A percentile compares a stretch with the other conserved stretches of the same genome.
Conservation (phyloP, 2,888 invertebrate species). For the Argyresthia albistria region DNA sequence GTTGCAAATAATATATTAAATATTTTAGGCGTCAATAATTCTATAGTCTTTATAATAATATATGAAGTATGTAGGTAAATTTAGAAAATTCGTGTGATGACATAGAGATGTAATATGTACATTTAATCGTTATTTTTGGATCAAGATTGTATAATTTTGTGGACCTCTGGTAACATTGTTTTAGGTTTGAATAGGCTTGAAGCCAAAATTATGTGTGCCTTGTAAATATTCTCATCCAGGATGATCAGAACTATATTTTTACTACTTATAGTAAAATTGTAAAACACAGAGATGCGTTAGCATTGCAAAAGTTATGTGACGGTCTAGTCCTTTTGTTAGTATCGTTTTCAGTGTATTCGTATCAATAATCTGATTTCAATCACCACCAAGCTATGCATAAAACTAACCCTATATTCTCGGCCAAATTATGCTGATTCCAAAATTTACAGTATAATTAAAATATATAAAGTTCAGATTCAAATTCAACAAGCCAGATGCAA, state of each 20-base stretch:
- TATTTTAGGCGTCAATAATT: background rate
- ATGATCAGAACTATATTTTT: background rate
- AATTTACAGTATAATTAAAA: too few relatives aligned
- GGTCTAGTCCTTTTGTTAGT: conserved; percentile 41
- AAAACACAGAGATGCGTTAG: background rate
- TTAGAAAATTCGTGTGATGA: background rate
- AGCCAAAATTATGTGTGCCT: conserved; percentile 57
- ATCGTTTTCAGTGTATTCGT: too few relatives aligned
- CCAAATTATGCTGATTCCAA: too few relatives aligned
- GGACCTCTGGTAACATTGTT: conserved; percentile 18
- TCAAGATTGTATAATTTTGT: conserved; percentile 45
- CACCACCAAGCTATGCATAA: too few relatives aligned
- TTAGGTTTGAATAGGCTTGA: conserved; percentile 39
- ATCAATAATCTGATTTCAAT: too few relatives aligned
- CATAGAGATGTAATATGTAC: background rate
- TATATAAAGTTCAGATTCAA: too few relatives aligned
- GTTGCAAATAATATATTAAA: background rate
- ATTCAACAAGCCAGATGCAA: too few relatives aligned
- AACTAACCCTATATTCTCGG: too few relatives aligned
- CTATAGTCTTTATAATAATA: background rate
- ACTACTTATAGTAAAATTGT: background rate
- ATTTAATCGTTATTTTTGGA: conserved; percentile 35
- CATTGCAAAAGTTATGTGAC: conserved; percentile 32
- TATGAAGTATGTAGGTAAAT: background rate
- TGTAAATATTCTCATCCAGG: conserved; percentile 3